phyloP scores from a whole-genome alignment of 1,140 invertebrate genomes.

The Agrypnia vestita region DNA sequence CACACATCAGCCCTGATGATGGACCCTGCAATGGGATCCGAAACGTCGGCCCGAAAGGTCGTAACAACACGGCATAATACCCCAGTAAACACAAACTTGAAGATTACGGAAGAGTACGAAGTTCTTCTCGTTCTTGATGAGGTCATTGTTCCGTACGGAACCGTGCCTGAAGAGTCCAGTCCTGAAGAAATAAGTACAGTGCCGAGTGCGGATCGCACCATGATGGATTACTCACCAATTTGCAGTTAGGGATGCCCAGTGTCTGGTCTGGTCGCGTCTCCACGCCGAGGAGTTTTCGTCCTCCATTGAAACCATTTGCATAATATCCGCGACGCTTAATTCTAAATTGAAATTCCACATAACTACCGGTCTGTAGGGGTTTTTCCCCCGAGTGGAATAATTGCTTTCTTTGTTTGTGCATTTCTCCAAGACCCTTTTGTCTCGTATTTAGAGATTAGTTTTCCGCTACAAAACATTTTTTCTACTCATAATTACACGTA shows the following conservation, averaged over 20 bases:
- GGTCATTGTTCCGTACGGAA: too few species aligned
- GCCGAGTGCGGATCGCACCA: too few species aligned
- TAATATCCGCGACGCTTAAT: slow-evolving; percentile 4
- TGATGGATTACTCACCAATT: not conserved
- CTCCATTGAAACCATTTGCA: not conserved
- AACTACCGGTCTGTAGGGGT: not conserved
- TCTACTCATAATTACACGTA: too few species aligned
- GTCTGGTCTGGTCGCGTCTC: not conserved
- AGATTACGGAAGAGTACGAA: too few species aligned
- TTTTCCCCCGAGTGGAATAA: slow-evolving; percentile 15
- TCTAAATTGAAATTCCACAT: slow-evolving; percentile 9
- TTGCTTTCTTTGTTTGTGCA: slow-evolving; percentile 16
- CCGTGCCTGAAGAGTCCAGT: too few species aligned
- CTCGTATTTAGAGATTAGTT: not conserved
- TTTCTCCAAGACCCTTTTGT: not conserved
- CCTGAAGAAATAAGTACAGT: too few species aligned
- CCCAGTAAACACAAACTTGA: too few species aligned
- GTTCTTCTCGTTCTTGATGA: too few species aligned
- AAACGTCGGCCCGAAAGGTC: too few species aligned
- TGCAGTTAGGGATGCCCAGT: slow-evolving; percentile 6
- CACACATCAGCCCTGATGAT: too few species aligned
- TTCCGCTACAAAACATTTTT: not conserved
- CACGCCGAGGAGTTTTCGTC: not conserved
- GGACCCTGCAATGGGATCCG: too few species aligned
- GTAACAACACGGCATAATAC: too few species aligned